phyloP scores from a whole-genome alignment of 2,888 invertebrate species.

The Terebella lapidaria region DNA sequence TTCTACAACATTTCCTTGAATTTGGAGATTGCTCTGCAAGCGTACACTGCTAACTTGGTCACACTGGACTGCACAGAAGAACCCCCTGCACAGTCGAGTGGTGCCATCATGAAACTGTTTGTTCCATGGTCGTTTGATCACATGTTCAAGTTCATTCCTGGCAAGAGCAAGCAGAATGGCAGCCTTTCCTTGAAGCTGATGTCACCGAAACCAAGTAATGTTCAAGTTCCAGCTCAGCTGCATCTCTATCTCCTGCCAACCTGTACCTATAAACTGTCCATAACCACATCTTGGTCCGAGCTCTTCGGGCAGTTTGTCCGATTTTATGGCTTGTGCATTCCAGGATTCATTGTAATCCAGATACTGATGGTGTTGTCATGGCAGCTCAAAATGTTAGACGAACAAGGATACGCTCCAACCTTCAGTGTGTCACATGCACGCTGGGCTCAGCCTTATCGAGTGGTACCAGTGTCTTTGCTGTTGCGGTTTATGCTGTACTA shows the following conservation, averaged over 20 bases:
- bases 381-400: conserved; percentile 27
- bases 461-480: conserved; percentile 19
- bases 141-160: conserved; percentile 19
- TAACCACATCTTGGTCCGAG: conserved; percentile 18
- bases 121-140: conserved; percentile 24
- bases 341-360: conserved; percentile 60
- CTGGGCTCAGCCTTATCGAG: conserved; percentile 29
- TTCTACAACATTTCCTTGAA: conserved; percentile 22
- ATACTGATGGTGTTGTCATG: conserved; percentile 33
- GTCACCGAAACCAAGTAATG: conserved; percentile 9
- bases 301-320: conserved; percentile 60
- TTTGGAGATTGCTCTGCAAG: conserved; percentile 13
- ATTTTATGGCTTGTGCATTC: conserved; percentile 63
- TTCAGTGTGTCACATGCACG: conserved; percentile 20
- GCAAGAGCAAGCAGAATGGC: conserved; percentile 11
- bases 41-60: conserved; percentile 15
- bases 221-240: conserved; percentile 27
- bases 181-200: conserved; percentile 20
- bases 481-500: conserved; percentile 21
- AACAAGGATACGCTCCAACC: conserved; percentile 18
- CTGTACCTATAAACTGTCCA: conserved; percentile 38
- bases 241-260: conserved; percentile 43
- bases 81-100: conserved; percentile 4
- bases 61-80: conserved; percentile 8
- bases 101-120: conserved; percentile 17